Evolutionary conservation across 1,140 invertebrate genomes (phyloP).

Genomic region (Stratiolaelaps scimitus): DNA sequence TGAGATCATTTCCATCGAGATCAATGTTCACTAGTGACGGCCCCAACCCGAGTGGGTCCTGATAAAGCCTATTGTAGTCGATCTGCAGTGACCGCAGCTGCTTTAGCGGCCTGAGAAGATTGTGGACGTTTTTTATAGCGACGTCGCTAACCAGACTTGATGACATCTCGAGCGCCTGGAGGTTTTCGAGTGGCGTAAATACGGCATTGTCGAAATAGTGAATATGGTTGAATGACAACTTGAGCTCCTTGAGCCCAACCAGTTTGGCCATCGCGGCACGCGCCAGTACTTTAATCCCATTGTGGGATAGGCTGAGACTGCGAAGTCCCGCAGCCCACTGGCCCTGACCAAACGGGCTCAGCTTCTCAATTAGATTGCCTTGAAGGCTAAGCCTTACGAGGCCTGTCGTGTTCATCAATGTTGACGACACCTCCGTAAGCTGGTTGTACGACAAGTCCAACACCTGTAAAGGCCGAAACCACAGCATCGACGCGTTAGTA

Average conservation of each 20-base stretch:
- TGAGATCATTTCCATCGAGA: slow-evolving; percentile 24
- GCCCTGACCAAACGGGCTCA: background rate
- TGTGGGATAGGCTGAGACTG: slow-evolving; percentile 6
- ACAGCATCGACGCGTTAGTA: too few species aligned
- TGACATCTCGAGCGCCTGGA: slow-evolving; percentile 20
- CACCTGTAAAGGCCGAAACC: slow-evolving; percentile 1
- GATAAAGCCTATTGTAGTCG: slow-evolving; percentile 9
- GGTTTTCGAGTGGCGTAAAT: background rate
- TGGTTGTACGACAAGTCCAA: slow-evolving; percentile 16
- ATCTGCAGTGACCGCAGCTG: slow-evolving; percentile 16
- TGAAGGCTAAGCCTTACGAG: slow-evolving; percentile 5
- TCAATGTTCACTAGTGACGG: background rate
- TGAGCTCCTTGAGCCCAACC: slow-evolving; percentile 16
- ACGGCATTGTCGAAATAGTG: slow-evolving; percentile 1
- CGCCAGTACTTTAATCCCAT: background rate
- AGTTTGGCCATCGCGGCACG: background rate
- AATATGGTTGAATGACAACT: slow-evolving; percentile 8
- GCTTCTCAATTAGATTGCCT: background rate
- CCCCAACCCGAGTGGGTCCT: background rate
- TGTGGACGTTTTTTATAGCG: background rate
- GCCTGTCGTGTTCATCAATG: background rate
- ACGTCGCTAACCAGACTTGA: slow-evolving; percentile 9
- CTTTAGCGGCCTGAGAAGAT: background rate
- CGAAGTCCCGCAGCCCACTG: slow-evolving; percentile 7
- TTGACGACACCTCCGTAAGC: background rate